Evolutionary conservation across 1,140 invertebrate species (phyloP).

Genomic region (Acarapis woodi): DNA sequence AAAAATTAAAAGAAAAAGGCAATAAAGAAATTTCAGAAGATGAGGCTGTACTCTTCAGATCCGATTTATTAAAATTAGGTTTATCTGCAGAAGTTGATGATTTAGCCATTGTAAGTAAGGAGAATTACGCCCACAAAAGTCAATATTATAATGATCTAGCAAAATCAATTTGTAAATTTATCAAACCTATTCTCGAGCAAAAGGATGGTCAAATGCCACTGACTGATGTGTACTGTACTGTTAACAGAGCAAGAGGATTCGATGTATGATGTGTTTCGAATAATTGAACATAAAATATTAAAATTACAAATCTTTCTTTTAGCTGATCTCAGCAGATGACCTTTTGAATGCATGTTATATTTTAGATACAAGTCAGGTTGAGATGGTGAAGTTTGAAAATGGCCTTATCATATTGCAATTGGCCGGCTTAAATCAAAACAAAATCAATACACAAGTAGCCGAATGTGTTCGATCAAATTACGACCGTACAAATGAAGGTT

Average conservation of each 20-base stretch:
- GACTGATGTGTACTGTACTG: slow-evolving; percentile 79
- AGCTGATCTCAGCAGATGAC: slow-evolving; percentile 77
- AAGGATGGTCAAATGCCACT: slow-evolving; percentile 83
- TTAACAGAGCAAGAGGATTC: slow-evolving; percentile 37
- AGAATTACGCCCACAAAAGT: slow-evolving; percentile 52
- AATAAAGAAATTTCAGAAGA: slow-evolving; percentile 74
- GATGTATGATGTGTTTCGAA: slow-evolving; percentile 16
- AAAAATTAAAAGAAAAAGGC: slow-evolving; percentile 74
- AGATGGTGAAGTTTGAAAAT: slow-evolving; percentile 48
- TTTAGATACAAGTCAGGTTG: slow-evolving; percentile 28
- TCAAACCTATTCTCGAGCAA: slow-evolving; percentile 51
- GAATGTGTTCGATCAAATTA: slow-evolving; percentile 32
- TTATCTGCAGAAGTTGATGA: slow-evolving; percentile 22
- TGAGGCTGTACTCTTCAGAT: slow-evolving; percentile 82
- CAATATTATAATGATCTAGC: slow-evolving; percentile 63
- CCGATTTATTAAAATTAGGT: slow-evolving; percentile 77
- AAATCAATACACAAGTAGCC: slow-evolving; percentile 35
- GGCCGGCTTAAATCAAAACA: slow-evolving; percentile 39
- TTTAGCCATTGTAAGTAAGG: slow-evolving; percentile 75
- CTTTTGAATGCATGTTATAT: slow-evolving; percentile 54
- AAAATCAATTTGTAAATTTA: slow-evolving; percentile 47
- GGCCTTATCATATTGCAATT: slow-evolving; percentile 66
- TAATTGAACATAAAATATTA: not conserved
- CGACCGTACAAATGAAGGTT: slow-evolving; percentile 16
- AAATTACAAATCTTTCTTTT: slow-evolving; percentile 18